Percentiles rank a stretch among this genome's conserved stretches.
These are phyloP conservation scores for Philereme vetulata DNA, from an alignment of 2,888 invertebrate genomes.

Conservation along the genomic window DNA sequence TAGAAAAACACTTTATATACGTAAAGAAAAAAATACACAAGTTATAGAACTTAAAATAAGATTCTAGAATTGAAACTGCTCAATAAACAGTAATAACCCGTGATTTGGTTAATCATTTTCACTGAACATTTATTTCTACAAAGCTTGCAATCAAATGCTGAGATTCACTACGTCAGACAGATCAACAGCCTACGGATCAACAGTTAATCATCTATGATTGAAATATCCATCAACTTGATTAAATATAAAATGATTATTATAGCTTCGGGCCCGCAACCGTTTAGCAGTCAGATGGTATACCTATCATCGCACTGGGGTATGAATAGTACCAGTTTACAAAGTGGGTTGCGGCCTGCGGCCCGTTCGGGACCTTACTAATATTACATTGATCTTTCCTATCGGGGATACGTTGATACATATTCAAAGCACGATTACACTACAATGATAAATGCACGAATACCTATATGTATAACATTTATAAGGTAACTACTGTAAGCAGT, in stretches of 20 bases:
- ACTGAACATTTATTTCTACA: conserved; percentile 25
- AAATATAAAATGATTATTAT: conserved; percentile 21
- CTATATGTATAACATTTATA: conserved; percentile 1
- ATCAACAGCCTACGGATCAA: conserved; percentile 27
- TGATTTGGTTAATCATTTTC: conserved; percentile 4
- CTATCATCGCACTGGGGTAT: no score
- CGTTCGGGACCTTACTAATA: neutral
- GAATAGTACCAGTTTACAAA: no score
- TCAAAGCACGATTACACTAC: conserved; percentile 19
- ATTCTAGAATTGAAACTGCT: conserved; percentile 14
- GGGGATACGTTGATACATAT: neutral
- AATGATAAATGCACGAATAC: conserved; percentile 19
- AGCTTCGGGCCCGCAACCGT: conserved; percentile 1
- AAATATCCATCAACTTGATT: conserved; percentile 26
- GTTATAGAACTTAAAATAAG: conserved; percentile 12
- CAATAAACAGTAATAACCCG: neutral
- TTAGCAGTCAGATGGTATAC: no score
- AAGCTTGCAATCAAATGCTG: conserved; percentile 24
- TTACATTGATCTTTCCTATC: conserved; percentile 3
- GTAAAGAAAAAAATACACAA: conserved; percentile 7
- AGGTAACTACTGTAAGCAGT: conserved; percentile 32
- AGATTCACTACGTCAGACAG: conserved; percentile 16
- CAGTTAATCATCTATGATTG: conserved; percentile 25
- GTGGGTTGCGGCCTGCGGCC: no score
- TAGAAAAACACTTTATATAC: conserved; percentile 19